A percentile compares a stretch with the other conserved stretches of the same genome.
These are phyloP conservation scores for Polyommatus iphigenia DNA, from an alignment of 2,888 invertebrate species.

Conservation along the genomic window DNA sequence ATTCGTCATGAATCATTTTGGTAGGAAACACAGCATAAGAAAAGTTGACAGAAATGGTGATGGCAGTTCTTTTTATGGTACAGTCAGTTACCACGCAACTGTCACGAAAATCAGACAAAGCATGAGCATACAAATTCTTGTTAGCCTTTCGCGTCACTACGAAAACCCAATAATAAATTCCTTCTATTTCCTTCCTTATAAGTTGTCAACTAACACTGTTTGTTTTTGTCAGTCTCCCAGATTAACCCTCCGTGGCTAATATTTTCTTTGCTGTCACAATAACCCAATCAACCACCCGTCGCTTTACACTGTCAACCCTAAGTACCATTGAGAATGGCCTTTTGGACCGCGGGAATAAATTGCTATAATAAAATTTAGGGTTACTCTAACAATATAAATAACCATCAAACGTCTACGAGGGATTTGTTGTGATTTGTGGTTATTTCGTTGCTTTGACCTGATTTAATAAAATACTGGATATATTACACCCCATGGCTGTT, in stretches of 20 bases:
- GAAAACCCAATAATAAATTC: neutral
- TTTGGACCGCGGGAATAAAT: slow-evolving; percentile 37
- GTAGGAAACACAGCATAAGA: too few relatives aligned
- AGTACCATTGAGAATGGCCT: slow-evolving; percentile 45
- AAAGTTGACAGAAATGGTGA: too few relatives aligned
- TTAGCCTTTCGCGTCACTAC: too few relatives aligned
- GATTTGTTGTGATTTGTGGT: slow-evolving; percentile 54
- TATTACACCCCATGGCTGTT: slow-evolving; percentile 38
- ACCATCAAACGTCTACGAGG: slow-evolving; percentile 43
- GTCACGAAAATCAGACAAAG: too few relatives aligned
- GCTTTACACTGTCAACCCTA: slow-evolving; percentile 64
- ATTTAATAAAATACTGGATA: slow-evolving; percentile 43
- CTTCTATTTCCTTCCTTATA: neutral
- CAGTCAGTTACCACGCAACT: too few relatives aligned
- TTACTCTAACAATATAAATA: slow-evolving; percentile 42
- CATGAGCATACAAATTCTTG: too few relatives aligned
- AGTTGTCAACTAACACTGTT: neutral
- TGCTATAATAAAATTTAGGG: slow-evolving; percentile 40
- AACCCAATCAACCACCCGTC: slow-evolving; percentile 68
- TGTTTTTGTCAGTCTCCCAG: slow-evolving; percentile 17
- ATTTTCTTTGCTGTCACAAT: slow-evolving; percentile 56
- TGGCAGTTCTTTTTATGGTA: too few relatives aligned
- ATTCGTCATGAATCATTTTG: too few relatives aligned
- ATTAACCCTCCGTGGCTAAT: slow-evolving; percentile 22
- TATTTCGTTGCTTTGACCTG: slow-evolving; percentile 53